Base-by-base conservation (phyloP, 2,797 vertebrate genomes). In the Lepus townsendii region DNA sequence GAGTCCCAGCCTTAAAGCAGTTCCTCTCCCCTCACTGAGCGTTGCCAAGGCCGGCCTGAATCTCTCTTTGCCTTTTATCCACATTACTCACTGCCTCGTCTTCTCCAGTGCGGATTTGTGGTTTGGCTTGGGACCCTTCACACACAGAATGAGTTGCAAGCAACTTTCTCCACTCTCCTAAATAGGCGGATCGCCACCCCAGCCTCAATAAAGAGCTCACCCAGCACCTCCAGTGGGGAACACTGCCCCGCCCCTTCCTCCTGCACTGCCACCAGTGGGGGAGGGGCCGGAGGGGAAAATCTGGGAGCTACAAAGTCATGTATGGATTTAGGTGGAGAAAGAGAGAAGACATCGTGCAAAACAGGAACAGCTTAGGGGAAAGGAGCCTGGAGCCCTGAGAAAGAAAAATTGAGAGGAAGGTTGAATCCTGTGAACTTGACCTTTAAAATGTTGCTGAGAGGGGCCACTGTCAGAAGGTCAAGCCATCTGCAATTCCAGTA, bases 1-100 rank as follows among this genome's bases (percentile, higher is more conserved):
- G 63, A 84, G 80, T n/a, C 96, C 95, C 91, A 82, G 82, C 88
- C 83, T 89, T 69, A 88, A 95, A 87, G 86, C 93, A 89, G 86
- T 76, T 71, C 71, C 78, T 84, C 69, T 84, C 78, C 50, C 83
- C 83, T 89, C 68, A 26, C 27, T n/a, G 13, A 24, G 20, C 57
- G 69, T 90, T 95, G 90, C 92, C 88, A 94, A 82, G 80, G 38
- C 87, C 83, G 4, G 14, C 54, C 66, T 7, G 63, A 84, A 62
- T 68, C 84, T 32, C 42, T 57, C 38, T 60, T 50, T 92, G 94
- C 89, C 96, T 96, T 96, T 73, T 65, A 88, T 54, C 72, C 87
- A 38, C 71, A 30, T 94, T 84, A 93, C 83, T 94, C 96, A 87
- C 16, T 20, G 83, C 83, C 69, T 62, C 73, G 86, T 79, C 66